Percentiles rank a stretch among this genome's conserved stretches.
Evolutionary conservation across 30 jellyfish, hydroid and myxozoan species (phyloP).

Genomic region (Hydractinia echinata): DNA sequence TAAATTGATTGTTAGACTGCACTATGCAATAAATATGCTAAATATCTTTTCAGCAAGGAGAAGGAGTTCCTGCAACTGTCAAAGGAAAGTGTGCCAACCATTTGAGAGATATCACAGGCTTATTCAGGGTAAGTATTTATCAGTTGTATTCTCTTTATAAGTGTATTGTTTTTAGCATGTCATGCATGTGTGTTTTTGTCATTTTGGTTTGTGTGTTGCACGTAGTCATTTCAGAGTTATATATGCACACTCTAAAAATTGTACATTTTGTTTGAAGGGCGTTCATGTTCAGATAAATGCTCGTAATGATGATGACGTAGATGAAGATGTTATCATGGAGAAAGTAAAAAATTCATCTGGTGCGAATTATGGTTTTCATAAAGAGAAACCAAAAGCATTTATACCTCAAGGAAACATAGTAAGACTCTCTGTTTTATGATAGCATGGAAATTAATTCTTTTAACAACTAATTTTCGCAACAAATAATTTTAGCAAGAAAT

Average conservation of each 20-base stretch:
- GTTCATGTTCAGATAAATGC: constrained; percentile 90
- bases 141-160: too few relatives aligned
- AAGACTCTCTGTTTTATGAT: background rate
- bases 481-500: too few relatives aligned
- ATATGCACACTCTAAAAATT: too few relatives aligned
- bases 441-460: background rate
- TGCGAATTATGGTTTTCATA: constrained; percentile 85
- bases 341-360: constrained; percentile 91
- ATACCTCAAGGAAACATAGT: constrained; percentile 76
- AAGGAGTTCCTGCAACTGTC: constrained; percentile 88
- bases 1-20: background rate
- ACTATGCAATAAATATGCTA: background rate
- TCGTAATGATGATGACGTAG: constrained; percentile 86
- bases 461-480: background rate
- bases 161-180: background rate
- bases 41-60: constrained; percentile 78
- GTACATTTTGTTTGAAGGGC: constrained; percentile 41
- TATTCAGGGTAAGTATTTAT: constrained; percentile 58
- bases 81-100: constrained; percentile 94
- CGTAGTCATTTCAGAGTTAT: background rate
- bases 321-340: constrained; percentile 60
- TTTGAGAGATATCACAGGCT: constrained; percentile 61
- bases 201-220: background rate
- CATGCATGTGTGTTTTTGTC: background rate
- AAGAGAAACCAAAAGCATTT: constrained; percentile 81